Percentiles rank a stretch among this genome's conserved stretches.
phyloP scores from a whole-genome alignment of 2,888 invertebrate genomes.

The Agrochola lota region DNA sequence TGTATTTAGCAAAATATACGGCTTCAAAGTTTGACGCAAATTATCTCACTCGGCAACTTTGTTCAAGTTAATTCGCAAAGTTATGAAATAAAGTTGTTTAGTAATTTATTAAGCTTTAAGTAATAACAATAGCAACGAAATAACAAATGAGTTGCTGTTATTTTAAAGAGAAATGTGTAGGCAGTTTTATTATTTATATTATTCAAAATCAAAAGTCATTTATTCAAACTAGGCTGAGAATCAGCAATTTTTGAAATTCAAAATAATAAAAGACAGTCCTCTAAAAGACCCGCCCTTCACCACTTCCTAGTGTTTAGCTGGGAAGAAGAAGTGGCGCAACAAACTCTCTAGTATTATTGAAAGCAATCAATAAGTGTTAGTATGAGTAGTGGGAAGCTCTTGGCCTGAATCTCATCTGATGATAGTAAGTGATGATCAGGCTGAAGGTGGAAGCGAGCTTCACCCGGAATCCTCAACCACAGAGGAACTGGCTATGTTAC shows the following conservation, averaged over 20 bases:
- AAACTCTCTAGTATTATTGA: no score
- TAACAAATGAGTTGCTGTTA: neutral
- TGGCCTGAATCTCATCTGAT: no score
- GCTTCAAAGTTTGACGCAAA: constrained; percentile 61
- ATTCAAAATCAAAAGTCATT: no score
- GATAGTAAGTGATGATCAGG: no score
- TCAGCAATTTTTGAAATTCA: neutral
- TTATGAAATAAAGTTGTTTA: constrained; percentile 47
- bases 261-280: neutral
- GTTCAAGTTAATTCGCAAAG: constrained; percentile 64
- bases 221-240: neutral
- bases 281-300: neutral
- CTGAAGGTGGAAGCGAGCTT: no score
- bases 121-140: constrained; percentile 34
- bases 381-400: neutral
- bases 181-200: neutral
- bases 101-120: constrained; percentile 55
- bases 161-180: neutral
- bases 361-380: neutral
- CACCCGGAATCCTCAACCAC: no score
- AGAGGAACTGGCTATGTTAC: no score
- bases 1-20: constrained; percentile 60
- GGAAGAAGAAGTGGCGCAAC: no score
- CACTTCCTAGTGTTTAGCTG: no score
- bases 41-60: constrained; percentile 70